phyloP scores from a whole-genome alignment of 2,797 vertebrate genomes.

The Siniperca undulata region DNA sequence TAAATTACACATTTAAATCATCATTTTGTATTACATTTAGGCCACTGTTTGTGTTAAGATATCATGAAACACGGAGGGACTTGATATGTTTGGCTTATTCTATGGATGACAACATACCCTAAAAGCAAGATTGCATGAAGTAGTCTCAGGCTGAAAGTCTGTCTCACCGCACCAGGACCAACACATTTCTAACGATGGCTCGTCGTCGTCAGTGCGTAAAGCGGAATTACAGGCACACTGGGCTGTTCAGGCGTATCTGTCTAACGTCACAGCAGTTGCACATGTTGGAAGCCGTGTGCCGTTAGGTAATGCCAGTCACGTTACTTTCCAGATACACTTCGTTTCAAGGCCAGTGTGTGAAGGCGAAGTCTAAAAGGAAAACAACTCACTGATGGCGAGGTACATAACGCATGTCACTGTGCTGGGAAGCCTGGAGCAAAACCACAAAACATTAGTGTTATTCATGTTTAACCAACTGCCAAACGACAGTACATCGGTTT shows the following conservation, averaged over 20 bases:
- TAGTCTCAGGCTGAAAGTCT: too few species aligned
- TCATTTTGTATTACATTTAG: neutral
- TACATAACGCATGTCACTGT: neutral
- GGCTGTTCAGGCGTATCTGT: too few species aligned
- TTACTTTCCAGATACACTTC: neutral
- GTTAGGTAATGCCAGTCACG: neutral
- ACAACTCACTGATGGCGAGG: neutral
- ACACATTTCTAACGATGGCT: neutral
- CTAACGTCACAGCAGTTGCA: neutral
- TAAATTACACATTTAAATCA: too few species aligned
- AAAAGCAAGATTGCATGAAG: too few species aligned
- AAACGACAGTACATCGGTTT: neutral
- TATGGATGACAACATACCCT: neutral
- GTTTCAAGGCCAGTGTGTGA: too few species aligned
- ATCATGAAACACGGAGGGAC: neutral
- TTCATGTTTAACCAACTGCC: neutral
- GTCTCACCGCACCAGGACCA: neutral
- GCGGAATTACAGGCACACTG: neutral
- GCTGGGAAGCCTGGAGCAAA: neutral
- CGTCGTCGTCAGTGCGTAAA: too few species aligned
- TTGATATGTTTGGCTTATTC: neutral
- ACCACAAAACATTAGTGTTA: neutral
- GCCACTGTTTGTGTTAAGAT: neutral
- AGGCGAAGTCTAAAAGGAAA: neutral
- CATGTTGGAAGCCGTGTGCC: neutral